Base-by-base conservation (phyloP, 2,888 invertebrate genomes). In the Drosophila mettleri region DNA sequence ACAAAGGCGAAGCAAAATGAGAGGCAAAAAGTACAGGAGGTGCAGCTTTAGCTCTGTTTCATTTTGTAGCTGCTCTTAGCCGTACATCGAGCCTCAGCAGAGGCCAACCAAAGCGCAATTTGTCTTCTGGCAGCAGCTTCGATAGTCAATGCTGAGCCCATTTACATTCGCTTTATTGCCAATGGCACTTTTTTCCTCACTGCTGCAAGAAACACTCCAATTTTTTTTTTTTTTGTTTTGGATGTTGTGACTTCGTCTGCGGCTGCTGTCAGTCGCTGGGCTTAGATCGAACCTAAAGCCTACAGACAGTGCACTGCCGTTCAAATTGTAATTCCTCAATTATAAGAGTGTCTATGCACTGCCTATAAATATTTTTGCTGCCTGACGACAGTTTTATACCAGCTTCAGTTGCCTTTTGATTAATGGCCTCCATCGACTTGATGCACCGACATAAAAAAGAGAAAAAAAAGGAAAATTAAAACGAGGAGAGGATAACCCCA, bases 271-370 rank as follows among this genome's bases (percentile, higher is more conserved):
- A 83, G 53, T 70, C 78, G 59, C 2, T 14, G 49, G 63, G 51
- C 45, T 60, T 68, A 67, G 70, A 71, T 67, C 64, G 22, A 43
- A 29, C 43, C 43, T 41, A 51, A 51, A 22, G 65, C 49, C 65
- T 43, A 43, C 41, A 41, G 51, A 75, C 57, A 16, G n/a, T 67
- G 57, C 66, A 73, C 33, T 62, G 70, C 69, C 74, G 74, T 61
- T 84, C 89, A 79, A 86, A 84, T 69, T 73, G 89, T 86, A 85
- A 85, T 82, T 87, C 89, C 78, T 87, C 89, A 88, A 89, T 87
- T 87, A 85, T 71, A 74, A 70, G 74, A 80, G 69, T 72, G 74
- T 67, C 83, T 69, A 66, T 72, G 54, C 59, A 72, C 52, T 62
- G 67, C 74, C 83, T 69, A 75, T 82, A 72, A 79, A 78, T 74